phyloP scores from a whole-genome alignment of 2,888 invertebrate species.

The Leptinotarsa peninsularis region DNA sequence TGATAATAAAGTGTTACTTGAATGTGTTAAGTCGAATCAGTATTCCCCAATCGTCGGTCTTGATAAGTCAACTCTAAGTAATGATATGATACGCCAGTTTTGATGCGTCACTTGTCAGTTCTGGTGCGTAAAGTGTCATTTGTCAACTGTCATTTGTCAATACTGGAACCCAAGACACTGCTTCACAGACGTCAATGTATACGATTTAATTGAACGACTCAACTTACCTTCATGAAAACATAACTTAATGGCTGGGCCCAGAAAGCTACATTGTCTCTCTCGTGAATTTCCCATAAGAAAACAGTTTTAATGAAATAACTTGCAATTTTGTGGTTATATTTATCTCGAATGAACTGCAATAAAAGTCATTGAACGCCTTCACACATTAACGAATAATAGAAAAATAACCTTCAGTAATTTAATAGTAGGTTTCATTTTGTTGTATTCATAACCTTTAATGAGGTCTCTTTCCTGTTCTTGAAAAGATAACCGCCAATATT shows the following conservation, averaged over 20 bases:
- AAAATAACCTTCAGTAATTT: conserved; percentile 59
- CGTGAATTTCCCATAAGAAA: conserved; percentile 60
- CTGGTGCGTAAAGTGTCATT: too few species aligned
- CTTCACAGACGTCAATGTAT: neutral
- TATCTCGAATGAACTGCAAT: conserved; percentile 66
- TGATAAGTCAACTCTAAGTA: too few species aligned
- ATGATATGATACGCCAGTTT: too few species aligned
- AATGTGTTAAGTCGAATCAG: too few species aligned
- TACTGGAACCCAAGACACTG: neutral
- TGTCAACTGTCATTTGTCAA: too few species aligned
- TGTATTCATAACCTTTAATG: conserved; percentile 49
- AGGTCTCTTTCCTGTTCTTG: conserved; percentile 64
- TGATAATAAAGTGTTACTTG: too few species aligned
- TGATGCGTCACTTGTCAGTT: too few species aligned
- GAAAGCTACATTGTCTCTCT: conserved; percentile 46
- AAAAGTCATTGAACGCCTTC: neutral
- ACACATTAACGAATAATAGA: conserved; percentile 15
- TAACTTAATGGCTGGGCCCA: conserved; percentile 54
- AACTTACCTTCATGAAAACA: conserved; percentile 58
- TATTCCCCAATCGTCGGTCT: too few species aligned
- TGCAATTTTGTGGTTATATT: conserved; percentile 59
- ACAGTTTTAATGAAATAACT: conserved; percentile 69
- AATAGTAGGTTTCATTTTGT: conserved; percentile 59
- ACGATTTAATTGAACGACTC: neutral
- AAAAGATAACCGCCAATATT: conserved; percentile 64